Evolutionary conservation across 1,140 invertebrate species (phyloP).

Genomic region (Stenopsyche tienmushanensis): DNA sequence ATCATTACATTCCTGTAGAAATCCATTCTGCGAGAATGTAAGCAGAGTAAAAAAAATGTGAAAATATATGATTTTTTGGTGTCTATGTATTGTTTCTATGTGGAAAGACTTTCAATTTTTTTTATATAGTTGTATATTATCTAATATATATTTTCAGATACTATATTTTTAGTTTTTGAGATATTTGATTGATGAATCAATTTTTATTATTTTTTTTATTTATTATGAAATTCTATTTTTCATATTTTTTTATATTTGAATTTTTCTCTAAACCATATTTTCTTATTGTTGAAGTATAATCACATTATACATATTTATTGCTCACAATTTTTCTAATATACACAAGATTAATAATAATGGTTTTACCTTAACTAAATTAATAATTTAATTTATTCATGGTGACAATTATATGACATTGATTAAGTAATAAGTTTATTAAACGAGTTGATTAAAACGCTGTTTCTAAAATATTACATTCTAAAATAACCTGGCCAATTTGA

Average conservation of each 20-base stretch:
- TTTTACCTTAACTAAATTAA: conserved; percentile 1
- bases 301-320: not conserved
- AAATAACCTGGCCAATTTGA: too few species aligned
- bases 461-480: too few species aligned
- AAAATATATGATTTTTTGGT: conserved; percentile 44
- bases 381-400: conserved; percentile 12
- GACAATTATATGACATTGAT: conserved; percentile 10
- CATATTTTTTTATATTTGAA: conserved; percentile 43
- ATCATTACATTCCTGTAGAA: too few species aligned
- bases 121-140: conserved; percentile 41
- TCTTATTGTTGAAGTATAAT: not conserved
- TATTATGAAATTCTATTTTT: conserved; percentile 43
- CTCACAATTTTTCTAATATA: conserved; percentile 7
- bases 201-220: conserved; percentile 43
- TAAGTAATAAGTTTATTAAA: conserved; percentile 2
- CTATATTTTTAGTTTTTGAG: conserved; percentile 50
- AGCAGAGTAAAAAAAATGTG: too few species aligned
- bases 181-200: too few species aligned
- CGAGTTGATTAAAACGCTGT: too few species aligned
- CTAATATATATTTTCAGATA: conserved; percentile 34
- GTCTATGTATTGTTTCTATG: conserved; percentile 59
- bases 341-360: not conserved
- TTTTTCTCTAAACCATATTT: too few species aligned
- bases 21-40: too few species aligned
- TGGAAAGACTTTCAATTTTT: conserved; percentile 59